Percentiles rank a stretch among this genome's conserved stretches.
These are phyloP conservation scores for Danionella cerebrum DNA, from an alignment of 2,113 vertebrate species.

Conservation along the genomic window DNA sequence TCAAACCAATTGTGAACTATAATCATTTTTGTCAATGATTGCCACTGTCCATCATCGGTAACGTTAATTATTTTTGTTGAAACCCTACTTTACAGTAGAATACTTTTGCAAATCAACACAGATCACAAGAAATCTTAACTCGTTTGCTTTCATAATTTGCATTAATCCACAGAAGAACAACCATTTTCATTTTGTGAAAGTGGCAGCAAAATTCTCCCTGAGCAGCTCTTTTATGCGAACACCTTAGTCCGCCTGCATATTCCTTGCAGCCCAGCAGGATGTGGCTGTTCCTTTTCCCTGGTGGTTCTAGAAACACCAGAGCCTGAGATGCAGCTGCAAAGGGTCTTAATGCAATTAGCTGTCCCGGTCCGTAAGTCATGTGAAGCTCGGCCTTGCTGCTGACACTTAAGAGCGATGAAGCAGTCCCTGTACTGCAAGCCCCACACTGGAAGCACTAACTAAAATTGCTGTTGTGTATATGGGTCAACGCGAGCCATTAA, in stretches of 20 bases:
- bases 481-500: constrained; percentile 21
- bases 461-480: constrained; percentile 1
- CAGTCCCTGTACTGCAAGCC: not conserved
- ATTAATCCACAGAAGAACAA: not conserved
- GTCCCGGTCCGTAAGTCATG: constrained; percentile 21
- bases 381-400: constrained; percentile 8
- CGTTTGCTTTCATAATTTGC: too few relatives aligned
- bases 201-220: constrained; percentile 6
- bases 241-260: not conserved
- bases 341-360: constrained; percentile 35
- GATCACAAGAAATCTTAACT: too few relatives aligned
- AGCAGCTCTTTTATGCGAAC: not conserved
- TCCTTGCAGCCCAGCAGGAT: not conserved
- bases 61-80: too few relatives aligned
- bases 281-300: constrained; percentile 1
- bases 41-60: too few relatives aligned
- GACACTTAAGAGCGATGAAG: constrained; percentile 21
- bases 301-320: constrained; percentile 24
- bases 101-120: too few relatives aligned
- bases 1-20: too few relatives aligned
- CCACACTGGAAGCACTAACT: not conserved
- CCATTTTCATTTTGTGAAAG: not conserved
- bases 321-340: constrained; percentile 15
- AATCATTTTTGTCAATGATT: too few relatives aligned
- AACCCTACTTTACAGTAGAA: too few relatives aligned